phyloP scores from a whole-genome alignment of 1,140 invertebrate species.

The Philaenus spumarius region DNA sequence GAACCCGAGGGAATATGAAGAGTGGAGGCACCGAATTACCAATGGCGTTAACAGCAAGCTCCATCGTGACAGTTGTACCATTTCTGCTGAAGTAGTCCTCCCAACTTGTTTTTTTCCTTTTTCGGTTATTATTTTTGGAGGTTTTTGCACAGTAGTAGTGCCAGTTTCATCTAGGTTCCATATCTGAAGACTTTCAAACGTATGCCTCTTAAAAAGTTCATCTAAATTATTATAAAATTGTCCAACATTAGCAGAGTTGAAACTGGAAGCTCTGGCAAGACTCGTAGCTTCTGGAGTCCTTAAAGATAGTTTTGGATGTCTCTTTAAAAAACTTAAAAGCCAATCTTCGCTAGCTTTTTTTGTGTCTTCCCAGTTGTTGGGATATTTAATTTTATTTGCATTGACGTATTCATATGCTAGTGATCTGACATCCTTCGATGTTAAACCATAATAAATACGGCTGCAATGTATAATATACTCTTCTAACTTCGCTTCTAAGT shows the following conservation, averaged over 20 bases:
- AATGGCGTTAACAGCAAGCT: slow-evolving; percentile 31
- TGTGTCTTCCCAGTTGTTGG: not conserved
- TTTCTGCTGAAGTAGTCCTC: slow-evolving; percentile 32
- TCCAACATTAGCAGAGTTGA: not conserved
- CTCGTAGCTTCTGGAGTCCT: too few species aligned
- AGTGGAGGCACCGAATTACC: slow-evolving; percentile 36
- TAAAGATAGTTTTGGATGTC: slow-evolving; percentile 6
- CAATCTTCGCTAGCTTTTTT: not conserved
- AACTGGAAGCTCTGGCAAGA: too few species aligned
- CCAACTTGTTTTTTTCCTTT: slow-evolving; percentile 34
- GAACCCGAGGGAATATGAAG: slow-evolving; percentile 39
- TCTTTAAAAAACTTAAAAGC: slow-evolving; percentile 7
- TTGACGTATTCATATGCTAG: slow-evolving; percentile 2
- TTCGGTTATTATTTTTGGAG: slow-evolving; percentile 32
- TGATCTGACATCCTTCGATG: not conserved
- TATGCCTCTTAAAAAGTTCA: slow-evolving; percentile 15
- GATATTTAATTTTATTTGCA: slow-evolving; percentile 1
- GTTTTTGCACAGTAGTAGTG: slow-evolving; percentile 36
- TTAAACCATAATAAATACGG: not conserved
- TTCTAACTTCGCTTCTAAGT: not conserved
- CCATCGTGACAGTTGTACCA: slow-evolving; percentile 31
- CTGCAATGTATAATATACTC: too few species aligned
- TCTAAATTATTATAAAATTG: slow-evolving; percentile 1
- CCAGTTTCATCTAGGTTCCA: slow-evolving; percentile 40
- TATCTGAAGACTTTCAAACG: slow-evolving; percentile 35